These are phyloP conservation scores for Melanotaenia trifasciata DNA, from an alignment of 2,797 vertebrate species.

Conservation along the genomic window DNA sequence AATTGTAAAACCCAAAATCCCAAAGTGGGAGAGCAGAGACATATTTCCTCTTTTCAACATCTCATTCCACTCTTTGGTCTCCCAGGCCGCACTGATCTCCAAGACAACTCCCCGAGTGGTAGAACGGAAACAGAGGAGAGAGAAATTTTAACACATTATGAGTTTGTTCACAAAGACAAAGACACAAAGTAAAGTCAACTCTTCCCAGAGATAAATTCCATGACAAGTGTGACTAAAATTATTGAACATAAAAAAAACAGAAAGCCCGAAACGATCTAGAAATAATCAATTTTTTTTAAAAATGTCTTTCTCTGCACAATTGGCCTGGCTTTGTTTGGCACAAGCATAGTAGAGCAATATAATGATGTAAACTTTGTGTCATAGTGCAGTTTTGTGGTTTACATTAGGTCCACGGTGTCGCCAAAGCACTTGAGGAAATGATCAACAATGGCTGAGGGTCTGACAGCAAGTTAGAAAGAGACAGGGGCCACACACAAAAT, in stretches of 20 bases:
- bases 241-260: neutral
- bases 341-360: neutral
- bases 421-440: conserved; percentile 47
- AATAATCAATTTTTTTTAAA: neutral
- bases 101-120: conserved; percentile 34
- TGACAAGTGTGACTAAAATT: neutral
- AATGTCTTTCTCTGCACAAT: conserved; percentile 26
- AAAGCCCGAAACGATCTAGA: neutral
- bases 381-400: conserved; percentile 42
- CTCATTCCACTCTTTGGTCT: conserved; percentile 47
- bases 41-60: conserved; percentile 61
- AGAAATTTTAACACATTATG: conserved; percentile 27
- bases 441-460: conserved; percentile 42
- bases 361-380: conserved; percentile 49
- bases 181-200: neutral
- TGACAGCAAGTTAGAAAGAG: conserved; percentile 11
- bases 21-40: conserved; percentile 37
- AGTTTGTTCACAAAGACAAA: conserved; percentile 5
- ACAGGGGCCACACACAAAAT: conserved; percentile 42
- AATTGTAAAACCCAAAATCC: conserved; percentile 50
- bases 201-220: conserved; percentile 1
- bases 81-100: conserved; percentile 44
- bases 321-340: conserved; percentile 39
- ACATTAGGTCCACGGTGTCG: conserved; percentile 33
- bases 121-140: conserved; percentile 21